Evolutionary conservation across 2,888 invertebrate species (phyloP), one percentile per base, ranked within the genome.

Genomic region (Anoncus sp.): DNA sequence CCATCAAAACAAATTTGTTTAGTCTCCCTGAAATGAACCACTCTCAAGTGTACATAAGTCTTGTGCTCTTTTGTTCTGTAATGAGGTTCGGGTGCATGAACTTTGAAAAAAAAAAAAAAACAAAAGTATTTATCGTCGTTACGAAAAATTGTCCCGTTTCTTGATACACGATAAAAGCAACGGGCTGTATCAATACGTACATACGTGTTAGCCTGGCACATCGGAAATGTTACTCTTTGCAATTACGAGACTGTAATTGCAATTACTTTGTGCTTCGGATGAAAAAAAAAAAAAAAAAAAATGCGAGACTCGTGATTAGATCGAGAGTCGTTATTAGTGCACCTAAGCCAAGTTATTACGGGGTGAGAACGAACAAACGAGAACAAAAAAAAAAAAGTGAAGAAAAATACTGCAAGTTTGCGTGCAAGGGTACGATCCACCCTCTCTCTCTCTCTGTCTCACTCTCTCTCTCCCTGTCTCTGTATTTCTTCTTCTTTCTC

Each of bases 231-330:
- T 65, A 62, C 43, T 59, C 43, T 24, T 65, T 24, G 70, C 53
- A 76, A 75, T 75, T 75, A 75, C 51, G 51, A 43, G 43, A 22
- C 75, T 65, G 70, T n/a, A n/a, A 75, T 70, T 70, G 63, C 70
- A 71, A 76, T 76, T 71, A 71, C 59, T 65, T 53, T 43, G 27
- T 35, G 35, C 51, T 49, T 31, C 10, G 49, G 65, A 12, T 51
- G 51, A n/a, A n/a, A n/a, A n/a, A n/a, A n/a, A n/a, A n/a, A n/a
- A n/a, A n/a, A 55, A 12, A 35, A 16, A 14, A 18, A 16, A 38
- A 14, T 12, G 57, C 6, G 9, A 12, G 60, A 57, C 18, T 20
- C n/a, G 45, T 51, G 14, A 10, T 18, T 20, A 57, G 12, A 38
- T 35, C 57, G 43, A n/a, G 60, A 55, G 62, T 72, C 51, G 62